Evolutionary conservation across 1,140 invertebrate genomes (phyloP).

Genomic region (Brachionus plicatilis): DNA sequence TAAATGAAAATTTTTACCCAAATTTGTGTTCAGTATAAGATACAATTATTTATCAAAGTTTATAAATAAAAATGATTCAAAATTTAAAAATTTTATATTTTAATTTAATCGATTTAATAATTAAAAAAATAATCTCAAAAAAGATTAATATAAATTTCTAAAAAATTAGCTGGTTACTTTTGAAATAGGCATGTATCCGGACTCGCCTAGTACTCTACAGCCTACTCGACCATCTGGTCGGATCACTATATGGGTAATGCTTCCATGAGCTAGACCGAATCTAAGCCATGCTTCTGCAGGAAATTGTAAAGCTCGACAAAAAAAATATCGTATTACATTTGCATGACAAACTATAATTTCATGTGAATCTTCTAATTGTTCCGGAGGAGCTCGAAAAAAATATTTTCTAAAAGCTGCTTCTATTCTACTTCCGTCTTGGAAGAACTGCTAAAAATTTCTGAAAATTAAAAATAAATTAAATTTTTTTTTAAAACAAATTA

Average conservation of each 20-base stretch:
- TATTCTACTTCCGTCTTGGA: conserved; percentile 81
- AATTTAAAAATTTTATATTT: background rate
- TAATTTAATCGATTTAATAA: background rate
- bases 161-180: background rate
- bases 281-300: conserved; percentile 92
- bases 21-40: background rate
- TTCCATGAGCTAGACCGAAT: conserved; percentile 80
- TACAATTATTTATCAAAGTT: too few relatives aligned
- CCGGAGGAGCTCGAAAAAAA: conserved; percentile 76
- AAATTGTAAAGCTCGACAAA: conserved; percentile 92
- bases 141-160: background rate
- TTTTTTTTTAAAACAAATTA: conserved; percentile 53
- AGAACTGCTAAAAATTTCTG: conserved; percentile 3
- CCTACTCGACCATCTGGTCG: conserved; percentile 76
- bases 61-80: background rate
- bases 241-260: conserved; percentile 84
- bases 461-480: background rate
- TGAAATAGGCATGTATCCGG: conserved; percentile 71
- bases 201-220: conserved; percentile 73
- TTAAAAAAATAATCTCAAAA: background rate
- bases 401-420: conserved; percentile 91
- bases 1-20: background rate
- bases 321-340: conserved; percentile 95
- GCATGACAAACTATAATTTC: conserved; percentile 93
- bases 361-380: conserved; percentile 75